Evolutionary conservation across 2,113 vertebrate species (phyloP).

Genomic region (Eurypyga helias): DNA sequence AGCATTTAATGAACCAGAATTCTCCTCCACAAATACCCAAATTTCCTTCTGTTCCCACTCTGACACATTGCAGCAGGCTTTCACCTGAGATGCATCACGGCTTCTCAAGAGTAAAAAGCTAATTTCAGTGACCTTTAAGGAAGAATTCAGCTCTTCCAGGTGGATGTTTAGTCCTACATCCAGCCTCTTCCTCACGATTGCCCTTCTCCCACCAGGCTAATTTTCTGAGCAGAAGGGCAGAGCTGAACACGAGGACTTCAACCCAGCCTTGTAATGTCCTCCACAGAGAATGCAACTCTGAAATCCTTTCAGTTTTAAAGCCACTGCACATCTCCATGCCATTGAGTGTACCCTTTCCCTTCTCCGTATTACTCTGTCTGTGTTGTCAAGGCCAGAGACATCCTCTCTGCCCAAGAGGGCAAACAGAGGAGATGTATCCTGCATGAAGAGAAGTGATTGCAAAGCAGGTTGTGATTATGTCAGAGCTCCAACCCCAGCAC

Average conservation of each 20-base stretch:
- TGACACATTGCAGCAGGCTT: not conserved
- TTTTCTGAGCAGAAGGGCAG: not conserved
- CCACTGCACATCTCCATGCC: too few relatives aligned
- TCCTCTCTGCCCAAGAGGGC: not conserved
- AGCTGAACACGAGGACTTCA: not conserved
- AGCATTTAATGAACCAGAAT: not conserved
- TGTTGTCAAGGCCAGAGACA: not conserved
- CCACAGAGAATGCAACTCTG: not conserved
- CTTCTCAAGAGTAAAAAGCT: not conserved
- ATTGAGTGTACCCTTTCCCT: not conserved
- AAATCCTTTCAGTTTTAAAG: not conserved
- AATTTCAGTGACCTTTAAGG: not conserved
- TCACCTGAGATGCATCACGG: not conserved
- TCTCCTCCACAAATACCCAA: not conserved
- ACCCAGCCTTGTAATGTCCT: not conserved
- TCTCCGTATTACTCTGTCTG: not conserved
- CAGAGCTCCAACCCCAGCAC: not conserved
- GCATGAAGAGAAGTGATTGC: not conserved
- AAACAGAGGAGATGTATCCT: not conserved
- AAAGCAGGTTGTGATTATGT: not conserved
- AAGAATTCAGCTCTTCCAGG: not conserved
- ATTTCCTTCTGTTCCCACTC: not conserved
- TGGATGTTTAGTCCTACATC: not conserved
- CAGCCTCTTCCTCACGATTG: not conserved
- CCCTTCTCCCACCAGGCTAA: not conserved